These are phyloP conservation scores for Myotis findleyi DNA, from an alignment of 2,797 vertebrate genomes.

Conservation along the genomic window DNA sequence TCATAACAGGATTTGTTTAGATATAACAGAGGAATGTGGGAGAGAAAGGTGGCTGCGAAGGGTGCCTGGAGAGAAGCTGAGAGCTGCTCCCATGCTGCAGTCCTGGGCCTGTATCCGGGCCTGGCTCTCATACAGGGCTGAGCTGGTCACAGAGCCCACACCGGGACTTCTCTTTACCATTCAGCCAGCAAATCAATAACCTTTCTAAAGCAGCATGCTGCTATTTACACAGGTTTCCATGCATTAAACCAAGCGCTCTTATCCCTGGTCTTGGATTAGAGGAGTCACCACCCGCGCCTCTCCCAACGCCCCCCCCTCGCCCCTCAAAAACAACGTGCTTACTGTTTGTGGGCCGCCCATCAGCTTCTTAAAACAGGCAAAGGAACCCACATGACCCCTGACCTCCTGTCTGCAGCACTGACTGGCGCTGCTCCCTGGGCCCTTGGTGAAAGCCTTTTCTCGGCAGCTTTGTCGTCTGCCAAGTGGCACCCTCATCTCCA, in stretches of 20 bases:
- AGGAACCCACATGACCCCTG: fast-evolving
- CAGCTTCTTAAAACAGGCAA: neutral
- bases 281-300: neutral
- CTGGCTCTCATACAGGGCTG: fast-evolving
- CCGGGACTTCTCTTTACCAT: neutral
- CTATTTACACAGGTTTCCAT: neutral
- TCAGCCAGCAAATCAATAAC: neutral
- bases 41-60: neutral
- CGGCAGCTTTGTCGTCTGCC: neutral
- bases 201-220: neutral
- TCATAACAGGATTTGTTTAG: slow-evolving; percentile 42
- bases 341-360: no score
- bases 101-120: fast-evolving
- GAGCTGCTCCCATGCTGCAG: neutral
- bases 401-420: neutral
- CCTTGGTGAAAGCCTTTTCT: neutral
- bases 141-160: neutral
- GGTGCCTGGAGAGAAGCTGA: neutral
- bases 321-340: neutral
- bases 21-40: neutral
- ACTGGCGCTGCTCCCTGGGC: no score
- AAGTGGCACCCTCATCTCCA: neutral
- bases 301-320: fast-evolving
- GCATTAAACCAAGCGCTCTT: neutral
- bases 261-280: neutral